phyloP scores from a whole-genome alignment of 2,888 invertebrate species.

The Beris morrisii region DNA sequence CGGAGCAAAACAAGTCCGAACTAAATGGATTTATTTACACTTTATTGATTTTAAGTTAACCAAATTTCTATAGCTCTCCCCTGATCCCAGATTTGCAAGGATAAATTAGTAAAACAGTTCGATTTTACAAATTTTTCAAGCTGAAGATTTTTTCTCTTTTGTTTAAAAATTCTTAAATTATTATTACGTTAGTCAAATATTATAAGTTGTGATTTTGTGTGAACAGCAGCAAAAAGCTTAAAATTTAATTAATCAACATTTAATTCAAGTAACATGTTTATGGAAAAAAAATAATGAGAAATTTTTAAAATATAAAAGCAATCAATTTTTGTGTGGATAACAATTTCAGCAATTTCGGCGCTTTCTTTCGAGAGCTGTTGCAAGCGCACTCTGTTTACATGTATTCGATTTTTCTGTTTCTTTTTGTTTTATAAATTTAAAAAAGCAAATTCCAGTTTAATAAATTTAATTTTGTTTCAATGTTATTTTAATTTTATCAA shows the following conservation, averaged over 20 bases:
- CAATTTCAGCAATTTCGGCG: no score
- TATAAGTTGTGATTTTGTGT: neutral
- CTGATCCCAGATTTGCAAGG: slow-evolving; percentile 57
- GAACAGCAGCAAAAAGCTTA: no score
- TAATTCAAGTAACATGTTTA: no score
- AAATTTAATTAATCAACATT: neutral
- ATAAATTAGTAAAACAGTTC: slow-evolving; percentile 41
- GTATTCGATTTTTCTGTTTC: no score
- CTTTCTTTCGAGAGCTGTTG: no score
- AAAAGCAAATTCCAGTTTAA: neutral
- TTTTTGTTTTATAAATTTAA: no score
- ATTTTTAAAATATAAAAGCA: no score
- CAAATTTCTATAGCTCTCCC: slow-evolving; percentile 55
- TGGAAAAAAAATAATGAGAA: no score
- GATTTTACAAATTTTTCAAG: slow-evolving; percentile 29
- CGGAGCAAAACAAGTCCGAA: neutral
- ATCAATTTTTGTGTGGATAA: no score
- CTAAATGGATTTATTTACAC: neutral
- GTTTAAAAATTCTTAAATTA: neutral
- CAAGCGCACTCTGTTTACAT: no score
- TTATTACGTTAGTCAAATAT: slow-evolving; percentile 20
- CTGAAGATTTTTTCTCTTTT: no score
- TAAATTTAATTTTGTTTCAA: slow-evolving; percentile 6
- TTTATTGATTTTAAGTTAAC: slow-evolving; percentile 3
- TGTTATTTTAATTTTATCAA: neutral